Base-by-base conservation (phyloP, 2,113 vertebrate species). In the Sinocyclocheilus grahami region DNA sequence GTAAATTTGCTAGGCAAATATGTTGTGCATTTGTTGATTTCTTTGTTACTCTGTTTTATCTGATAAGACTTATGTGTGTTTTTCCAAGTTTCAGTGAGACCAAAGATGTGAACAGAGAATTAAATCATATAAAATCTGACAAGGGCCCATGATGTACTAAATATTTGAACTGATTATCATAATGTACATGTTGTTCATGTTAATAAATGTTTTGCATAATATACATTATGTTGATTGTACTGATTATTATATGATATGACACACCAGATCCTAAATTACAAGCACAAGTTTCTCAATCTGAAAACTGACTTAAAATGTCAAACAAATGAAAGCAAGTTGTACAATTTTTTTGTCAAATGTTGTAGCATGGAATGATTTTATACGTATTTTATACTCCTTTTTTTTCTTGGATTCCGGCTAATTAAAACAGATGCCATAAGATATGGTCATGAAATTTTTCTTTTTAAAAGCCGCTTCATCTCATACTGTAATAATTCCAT, bases 181-280 rank as follows among this genome's bases (percentile, higher is more conserved):
- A 46, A 24, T 82, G 79, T 67, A 67, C 8, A 2, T 82, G 22
- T 63, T 48, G n/a, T 55, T 78, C 76, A 67, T 67, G 79, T 63
- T 48, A 80, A 82, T 82, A 82, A 82, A 82, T 48, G 62, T 82
- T 67, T 82, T 82, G 37, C 6, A 63, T 39, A 62, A 80, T 30
- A 30, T 33, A 30, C 3, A 18, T 11, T 53, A 53, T 30, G n/a
- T 33, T 65, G 60, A 39, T 27, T 63, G 58, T n/a, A 65, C 33
- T 24, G n/a, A 82, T 48, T 48, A 39, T 55, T 30, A 22, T 55
- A 53, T 77, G 16, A 16, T 11, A 16, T 33, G 3, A 78, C 24
- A 20, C 24, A 33, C 3, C 14, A 4, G 7, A 77, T 27, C 46
- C 12, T 10, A 2, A 51, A 51, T 51, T 27, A 24, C 1, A 58